Conservation (phyloP, 2,113 vertebrate genomes). For the Candoia aspera region DNA sequence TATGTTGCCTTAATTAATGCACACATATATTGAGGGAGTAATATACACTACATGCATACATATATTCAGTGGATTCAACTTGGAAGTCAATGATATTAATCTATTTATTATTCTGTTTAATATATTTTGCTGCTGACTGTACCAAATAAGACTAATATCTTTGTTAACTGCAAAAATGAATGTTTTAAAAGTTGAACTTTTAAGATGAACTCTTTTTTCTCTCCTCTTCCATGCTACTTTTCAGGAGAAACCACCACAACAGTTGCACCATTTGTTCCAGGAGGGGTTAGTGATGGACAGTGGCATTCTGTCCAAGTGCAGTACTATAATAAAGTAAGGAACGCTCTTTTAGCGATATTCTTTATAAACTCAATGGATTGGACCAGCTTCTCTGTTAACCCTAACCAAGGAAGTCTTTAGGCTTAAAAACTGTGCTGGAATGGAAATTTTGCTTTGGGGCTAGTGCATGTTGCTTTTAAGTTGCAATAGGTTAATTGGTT, state of each 20-base stretch:
- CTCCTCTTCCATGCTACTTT: background rate
- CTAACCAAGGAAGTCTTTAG: background rate
- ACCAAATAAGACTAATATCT: background rate
- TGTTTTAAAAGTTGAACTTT: background rate
- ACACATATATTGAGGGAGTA: background rate
- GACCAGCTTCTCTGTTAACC: background rate
- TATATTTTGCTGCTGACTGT: background rate
- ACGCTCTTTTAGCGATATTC: background rate
- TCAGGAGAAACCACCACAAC: slow-evolving; percentile 91
- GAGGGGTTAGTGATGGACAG: slow-evolving; percentile 92
- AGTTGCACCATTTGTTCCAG: slow-evolving; percentile 81
- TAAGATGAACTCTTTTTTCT: background rate
- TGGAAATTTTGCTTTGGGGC: background rate
- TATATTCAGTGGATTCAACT: background rate
- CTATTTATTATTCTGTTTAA: background rate
- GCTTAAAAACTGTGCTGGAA: background rate
- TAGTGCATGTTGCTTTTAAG: background rate
- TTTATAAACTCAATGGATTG: background rate
- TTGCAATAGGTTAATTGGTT: too few relatives aligned
- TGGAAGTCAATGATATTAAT: background rate
- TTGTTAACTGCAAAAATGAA: background rate
- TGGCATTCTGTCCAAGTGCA: slow-evolving; percentile 95
- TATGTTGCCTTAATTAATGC: background rate
- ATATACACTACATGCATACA: background rate
- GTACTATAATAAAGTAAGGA: slow-evolving; percentile 96